These are phyloP conservation scores for Muscidifurax raptorellus DNA, from an alignment of 1,140 invertebrate genomes.

Conservation along the genomic window DNA sequence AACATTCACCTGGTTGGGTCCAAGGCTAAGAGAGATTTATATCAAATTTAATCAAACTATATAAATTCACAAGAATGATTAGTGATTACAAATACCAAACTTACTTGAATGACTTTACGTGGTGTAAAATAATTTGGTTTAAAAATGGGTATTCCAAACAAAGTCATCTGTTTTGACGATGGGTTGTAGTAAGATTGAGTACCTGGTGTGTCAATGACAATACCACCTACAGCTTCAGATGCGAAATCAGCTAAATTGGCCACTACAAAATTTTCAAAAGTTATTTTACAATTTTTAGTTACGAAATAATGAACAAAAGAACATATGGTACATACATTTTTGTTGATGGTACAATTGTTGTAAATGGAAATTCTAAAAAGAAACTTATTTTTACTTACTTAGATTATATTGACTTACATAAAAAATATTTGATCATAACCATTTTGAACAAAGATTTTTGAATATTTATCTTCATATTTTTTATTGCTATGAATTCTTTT, in stretches of 20 bases:
- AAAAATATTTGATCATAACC: conserved; percentile 35
- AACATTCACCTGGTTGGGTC: conserved; percentile 90
- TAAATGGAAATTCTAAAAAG: conserved; percentile 52
- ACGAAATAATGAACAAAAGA: neutral
- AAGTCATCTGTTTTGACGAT: conserved; percentile 48
- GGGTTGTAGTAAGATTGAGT: conserved; percentile 60
- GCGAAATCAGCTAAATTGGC: conserved; percentile 65
- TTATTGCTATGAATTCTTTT: conserved; percentile 55
- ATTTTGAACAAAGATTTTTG: conserved; percentile 50
- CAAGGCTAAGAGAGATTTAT: conserved; percentile 13
- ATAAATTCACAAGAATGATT: neutral
- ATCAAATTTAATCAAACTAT: neutral
- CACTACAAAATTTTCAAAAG: conserved; percentile 39
- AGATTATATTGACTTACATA: neutral
- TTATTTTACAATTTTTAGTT: conserved; percentile 1
- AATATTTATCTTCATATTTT: conserved; percentile 55
- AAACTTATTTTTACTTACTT: neutral
- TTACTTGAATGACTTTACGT: conserved; percentile 65
- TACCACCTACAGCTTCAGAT: conserved; percentile 64
- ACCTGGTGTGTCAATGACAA: conserved; percentile 62
- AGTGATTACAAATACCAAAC: neutral
- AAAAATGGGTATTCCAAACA: conserved; percentile 66
- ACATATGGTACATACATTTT: neutral
- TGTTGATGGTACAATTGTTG: conserved; percentile 39
- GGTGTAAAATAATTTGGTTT: conserved; percentile 61